Evolutionary conservation across 1,140 invertebrate species (phyloP), one percentile per base, ranked within the genome.

Genomic region (Brachionus plicatilis): DNA sequence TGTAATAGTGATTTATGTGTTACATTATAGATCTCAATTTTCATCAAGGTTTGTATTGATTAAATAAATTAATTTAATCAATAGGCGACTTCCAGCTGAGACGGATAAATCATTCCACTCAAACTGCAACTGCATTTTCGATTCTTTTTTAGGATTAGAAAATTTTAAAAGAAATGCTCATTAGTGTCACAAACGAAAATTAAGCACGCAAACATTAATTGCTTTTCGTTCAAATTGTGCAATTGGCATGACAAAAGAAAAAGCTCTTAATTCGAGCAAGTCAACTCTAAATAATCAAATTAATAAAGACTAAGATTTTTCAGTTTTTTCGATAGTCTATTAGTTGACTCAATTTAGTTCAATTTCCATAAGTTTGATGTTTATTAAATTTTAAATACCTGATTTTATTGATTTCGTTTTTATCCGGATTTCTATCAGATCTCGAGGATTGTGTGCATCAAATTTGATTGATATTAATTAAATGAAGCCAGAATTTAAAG

Each of bases 331-430:
- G n/a, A 41, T 68, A 68, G 27, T 33, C 65, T 29, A 68, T 29
- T 29, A 17, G 14, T 43, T 9, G n/a, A 72, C 68, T 72, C 68
- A 11, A 43, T 41, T 8, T 17, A 72, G 27, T 5, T 68, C 33
- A 72, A 43, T 72, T 72, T 72, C 17, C 37, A 14, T 43, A 43
- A 72, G 17, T 72, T 72, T 43, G 33, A 72, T 72, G 41, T 43
- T 41, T 37, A 72, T 72, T 72, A 72, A 72, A 72, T 72, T 70
- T 41, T 41, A 72, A 72, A 72, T 72, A 72, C 68, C 68, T 72
- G 33, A 43, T 72, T 72, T 41, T 41, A 41, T 72, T 72, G 29
- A 41, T 72, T 72, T 43, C 45, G 11, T 47, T 47, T 72, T 72
- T 72, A 72, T 72, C 68, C 68, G 68, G 68, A 72, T 72, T 72